Evolutionary conservation across 35 echinoderm and acorn worm species (phyloP).

Genomic region (Eucidaris tribuloides): DNA sequence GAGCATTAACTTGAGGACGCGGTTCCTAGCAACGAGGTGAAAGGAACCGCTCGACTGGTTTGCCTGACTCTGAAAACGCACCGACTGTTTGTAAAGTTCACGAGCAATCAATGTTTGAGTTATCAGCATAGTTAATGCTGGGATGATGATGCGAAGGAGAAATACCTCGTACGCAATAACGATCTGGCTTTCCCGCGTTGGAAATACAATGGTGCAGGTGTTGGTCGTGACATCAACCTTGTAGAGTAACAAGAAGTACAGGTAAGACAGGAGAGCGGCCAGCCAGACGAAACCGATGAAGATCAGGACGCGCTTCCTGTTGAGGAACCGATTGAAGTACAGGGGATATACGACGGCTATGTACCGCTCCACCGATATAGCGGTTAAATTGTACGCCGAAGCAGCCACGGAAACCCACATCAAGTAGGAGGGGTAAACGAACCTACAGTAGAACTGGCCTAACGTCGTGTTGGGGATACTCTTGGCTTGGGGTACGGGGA

Average conservation of each 20-base stretch:
- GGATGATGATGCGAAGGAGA: neutral
- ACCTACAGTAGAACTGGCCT: conserved; percentile 6
- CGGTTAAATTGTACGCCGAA: neutral
- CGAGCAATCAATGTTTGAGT: neutral
- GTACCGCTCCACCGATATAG: neutral
- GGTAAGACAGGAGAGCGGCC: neutral
- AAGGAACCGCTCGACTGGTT: neutral
- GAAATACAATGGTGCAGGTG: neutral
- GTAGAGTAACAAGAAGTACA: neutral
- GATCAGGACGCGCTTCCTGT: neutral
- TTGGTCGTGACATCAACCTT: neutral
- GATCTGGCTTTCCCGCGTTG: neutral
- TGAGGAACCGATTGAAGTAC: neutral
- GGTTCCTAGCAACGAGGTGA: neutral
- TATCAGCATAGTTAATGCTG: neutral
- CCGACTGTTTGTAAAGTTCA: neutral
- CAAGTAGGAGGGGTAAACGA: neutral
- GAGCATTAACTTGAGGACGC: conserved; percentile 11
- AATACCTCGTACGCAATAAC: neutral
- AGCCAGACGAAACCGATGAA: neutral
- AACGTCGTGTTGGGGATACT: neutral
- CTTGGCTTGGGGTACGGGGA: neutral
- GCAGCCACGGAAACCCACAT: neutral
- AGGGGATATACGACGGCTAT: neutral
- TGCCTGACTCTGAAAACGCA: neutral